Conservation (phyloP, 2,888 invertebrate genomes). For the Colostygia pectinataria region DNA sequence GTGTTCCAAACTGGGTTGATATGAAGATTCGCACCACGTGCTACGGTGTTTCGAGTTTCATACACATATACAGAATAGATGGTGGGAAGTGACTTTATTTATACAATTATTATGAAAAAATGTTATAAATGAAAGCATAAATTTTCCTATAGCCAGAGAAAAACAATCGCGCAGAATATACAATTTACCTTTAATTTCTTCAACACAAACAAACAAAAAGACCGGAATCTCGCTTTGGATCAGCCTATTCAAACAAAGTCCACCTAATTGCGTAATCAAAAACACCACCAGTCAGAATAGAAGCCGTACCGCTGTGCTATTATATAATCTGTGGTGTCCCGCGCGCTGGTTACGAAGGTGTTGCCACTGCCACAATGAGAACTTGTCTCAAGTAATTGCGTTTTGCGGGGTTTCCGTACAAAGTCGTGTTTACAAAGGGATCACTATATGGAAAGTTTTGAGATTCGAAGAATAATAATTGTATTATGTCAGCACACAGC, state of each 20-base stretch:
- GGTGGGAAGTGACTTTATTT: no score
- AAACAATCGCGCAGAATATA: background rate
- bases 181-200: constrained; percentile 5
- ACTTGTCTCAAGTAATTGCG: constrained; percentile 68
- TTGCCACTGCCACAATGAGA: constrained; percentile 50
- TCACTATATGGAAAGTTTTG: background rate
- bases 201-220: constrained; percentile 8
- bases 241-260: constrained; percentile 18
- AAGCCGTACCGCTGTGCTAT: constrained; percentile 20
- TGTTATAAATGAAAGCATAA: no score
- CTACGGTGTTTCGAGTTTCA: constrained; percentile 24
- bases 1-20: constrained; percentile 37
- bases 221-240: constrained; percentile 15
- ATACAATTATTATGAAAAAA: no score
- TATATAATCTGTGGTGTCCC: constrained; percentile 24
- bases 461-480: no score
- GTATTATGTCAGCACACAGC: no score
- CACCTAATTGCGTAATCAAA: constrained; percentile 20
- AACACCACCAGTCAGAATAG: constrained; percentile 25
- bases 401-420: constrained; percentile 50
- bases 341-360: constrained; percentile 48
- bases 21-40: constrained; percentile 35
- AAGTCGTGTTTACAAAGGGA: constrained; percentile 29
- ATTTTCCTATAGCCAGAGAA: no score
- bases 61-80: no score